Evolutionary conservation across 2,797 vertebrate genomes (phyloP).

Genomic region (Chromis chromis): DNA sequence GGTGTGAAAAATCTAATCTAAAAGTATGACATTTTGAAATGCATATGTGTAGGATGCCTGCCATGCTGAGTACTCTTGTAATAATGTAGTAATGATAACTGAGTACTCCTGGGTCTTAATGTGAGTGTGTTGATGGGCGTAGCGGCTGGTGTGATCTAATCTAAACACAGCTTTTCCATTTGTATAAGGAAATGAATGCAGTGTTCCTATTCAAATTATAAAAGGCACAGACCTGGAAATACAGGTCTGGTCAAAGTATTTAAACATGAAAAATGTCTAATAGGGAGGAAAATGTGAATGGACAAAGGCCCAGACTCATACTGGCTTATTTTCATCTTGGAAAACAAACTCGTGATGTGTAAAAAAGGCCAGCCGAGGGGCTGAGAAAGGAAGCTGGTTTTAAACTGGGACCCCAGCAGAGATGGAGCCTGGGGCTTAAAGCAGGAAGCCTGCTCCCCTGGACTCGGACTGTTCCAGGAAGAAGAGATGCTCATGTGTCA

Average conservation of each 20-base stretch:
- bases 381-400: conserved; percentile 1
- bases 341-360: conserved; percentile 19
- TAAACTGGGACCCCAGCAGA: neutral
- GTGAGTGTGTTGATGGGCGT: too few species aligned
- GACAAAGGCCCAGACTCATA: conserved; percentile 2
- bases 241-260: conserved; percentile 8
- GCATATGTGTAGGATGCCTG: too few species aligned
- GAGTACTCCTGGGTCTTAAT: too few species aligned
- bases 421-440: conserved; percentile 33
- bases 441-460: conserved; percentile 20
- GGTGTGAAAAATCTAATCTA: too few species aligned
- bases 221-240: conserved; percentile 5
- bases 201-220: neutral
- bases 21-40: too few species aligned
- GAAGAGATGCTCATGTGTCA: conserved; percentile 24
- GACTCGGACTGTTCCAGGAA: conserved; percentile 47
- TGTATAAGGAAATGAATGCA: neutral
- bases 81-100: too few species aligned
- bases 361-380: neutral
- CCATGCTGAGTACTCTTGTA: too few species aligned
- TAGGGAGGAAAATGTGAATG: neutral
- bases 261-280: neutral
- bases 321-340: conserved; percentile 2
- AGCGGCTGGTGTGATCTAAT: neutral
- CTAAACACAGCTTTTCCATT: neutral